Percentiles rank a stretch among this genome's conserved stretches.
These are phyloP conservation scores for Florisuga fusca DNA, from an alignment of 2,797 vertebrate species.

Conservation along the genomic window DNA sequence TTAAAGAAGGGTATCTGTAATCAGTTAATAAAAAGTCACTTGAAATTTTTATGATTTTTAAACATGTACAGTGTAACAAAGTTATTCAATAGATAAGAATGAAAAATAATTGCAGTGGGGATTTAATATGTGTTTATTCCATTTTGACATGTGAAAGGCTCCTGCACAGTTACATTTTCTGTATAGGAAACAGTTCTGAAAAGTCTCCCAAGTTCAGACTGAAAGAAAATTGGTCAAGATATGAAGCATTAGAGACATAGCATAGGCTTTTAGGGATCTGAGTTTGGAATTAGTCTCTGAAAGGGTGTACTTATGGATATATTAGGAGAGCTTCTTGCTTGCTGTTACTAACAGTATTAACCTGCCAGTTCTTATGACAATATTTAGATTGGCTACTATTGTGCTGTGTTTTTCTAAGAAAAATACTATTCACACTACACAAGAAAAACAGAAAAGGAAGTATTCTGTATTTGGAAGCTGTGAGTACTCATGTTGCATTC, in stretches of 20 bases:
- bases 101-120: background rate
- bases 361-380: background rate
- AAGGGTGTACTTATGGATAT: conserved; percentile 2
- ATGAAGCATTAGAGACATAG: background rate
- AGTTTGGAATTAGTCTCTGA: background rate
- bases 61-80: background rate
- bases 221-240: background rate
- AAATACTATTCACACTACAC: background rate
- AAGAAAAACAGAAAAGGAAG: background rate
- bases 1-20: background rate
- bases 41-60: conserved; percentile 33
- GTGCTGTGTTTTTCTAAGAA: background rate
- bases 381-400: background rate
- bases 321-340: conserved; percentile 5
- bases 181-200: background rate
- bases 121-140: background rate
- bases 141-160: background rate
- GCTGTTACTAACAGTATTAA: background rate
- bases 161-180: background rate
- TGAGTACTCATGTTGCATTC: background rate
- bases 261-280: background rate
- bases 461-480: background rate
- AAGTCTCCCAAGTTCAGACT: background rate
- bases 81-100: background rate
- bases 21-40: conserved; percentile 8